Evolutionary conservation across 2,888 invertebrate genomes (phyloP).

Genomic region (Lutraria lutraria): DNA sequence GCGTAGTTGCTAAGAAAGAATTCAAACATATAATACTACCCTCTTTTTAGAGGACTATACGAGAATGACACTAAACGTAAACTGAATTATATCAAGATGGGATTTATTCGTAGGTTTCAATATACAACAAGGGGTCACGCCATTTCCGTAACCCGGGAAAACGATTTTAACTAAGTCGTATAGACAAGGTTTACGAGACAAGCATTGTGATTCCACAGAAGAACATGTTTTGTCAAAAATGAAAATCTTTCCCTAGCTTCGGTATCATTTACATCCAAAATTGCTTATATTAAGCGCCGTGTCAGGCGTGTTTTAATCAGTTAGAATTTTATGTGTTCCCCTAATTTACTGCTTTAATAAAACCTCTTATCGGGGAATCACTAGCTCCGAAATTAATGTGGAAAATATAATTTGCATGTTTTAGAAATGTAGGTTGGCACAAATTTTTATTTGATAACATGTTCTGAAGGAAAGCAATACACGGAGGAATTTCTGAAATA

Average conservation of each 20-base stretch:
- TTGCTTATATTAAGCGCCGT: conserved; percentile 45
- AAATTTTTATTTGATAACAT: conserved; percentile 42
- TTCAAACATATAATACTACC: too few relatives aligned
- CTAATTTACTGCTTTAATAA: conserved; percentile 55
- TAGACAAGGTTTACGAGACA: conserved; percentile 43
- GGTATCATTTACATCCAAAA: conserved; percentile 52
- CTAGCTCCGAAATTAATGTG: conserved; percentile 29
- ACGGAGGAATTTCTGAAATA: conserved; percentile 24
- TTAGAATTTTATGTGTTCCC: conserved; percentile 49
- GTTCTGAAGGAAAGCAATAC: conserved; percentile 20
- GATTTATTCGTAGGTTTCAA: neutral
- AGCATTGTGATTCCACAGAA: conserved; percentile 28
- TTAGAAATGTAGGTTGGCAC: conserved; percentile 40
- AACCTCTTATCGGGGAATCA: conserved; percentile 49
- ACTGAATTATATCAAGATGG: neutral
- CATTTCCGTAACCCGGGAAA: conserved; percentile 23
- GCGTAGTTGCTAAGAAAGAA: too few relatives aligned
- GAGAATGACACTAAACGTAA: neutral
- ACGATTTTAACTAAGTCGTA: conserved; percentile 29
- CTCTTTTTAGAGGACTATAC: too few relatives aligned
- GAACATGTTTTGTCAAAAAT: conserved; percentile 43
- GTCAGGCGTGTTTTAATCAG: conserved; percentile 50
- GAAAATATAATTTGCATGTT: conserved; percentile 51
- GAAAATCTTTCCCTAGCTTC: conserved; percentile 29
- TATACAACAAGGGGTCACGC: conserved; percentile 5